These are phyloP conservation scores for Aleiodes alternator DNA, from an alignment of 2,888 invertebrate species.

Conservation along the genomic window DNA sequence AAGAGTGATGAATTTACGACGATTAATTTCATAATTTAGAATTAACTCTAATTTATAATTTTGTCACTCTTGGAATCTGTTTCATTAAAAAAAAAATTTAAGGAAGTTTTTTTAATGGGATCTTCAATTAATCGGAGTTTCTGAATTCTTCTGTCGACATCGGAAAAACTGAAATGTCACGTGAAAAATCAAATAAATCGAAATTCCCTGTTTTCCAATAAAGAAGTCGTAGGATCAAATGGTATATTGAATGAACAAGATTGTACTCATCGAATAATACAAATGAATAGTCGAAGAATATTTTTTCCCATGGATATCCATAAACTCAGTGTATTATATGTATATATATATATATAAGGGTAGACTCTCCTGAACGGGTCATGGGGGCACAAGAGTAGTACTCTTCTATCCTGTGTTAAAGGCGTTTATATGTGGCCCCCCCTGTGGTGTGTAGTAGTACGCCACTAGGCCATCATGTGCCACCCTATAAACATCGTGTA, in stretches of 20 bases:
- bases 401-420: constrained; percentile 22
- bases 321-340: constrained; percentile 61
- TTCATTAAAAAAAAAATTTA: too few relatives aligned
- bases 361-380: constrained; percentile 22
- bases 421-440: constrained; percentile 55
- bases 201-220: neutral
- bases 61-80: too few relatives aligned
- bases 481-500: constrained; percentile 31
- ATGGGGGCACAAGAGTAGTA: constrained; percentile 18
- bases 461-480: constrained; percentile 65
- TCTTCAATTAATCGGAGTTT: too few relatives aligned
- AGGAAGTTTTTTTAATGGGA: too few relatives aligned
- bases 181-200: too few relatives aligned
- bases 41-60: too few relatives aligned
- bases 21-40: too few relatives aligned
- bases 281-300: constrained; percentile 66
- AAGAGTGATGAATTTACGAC: too few relatives aligned
- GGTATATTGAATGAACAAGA: neutral
- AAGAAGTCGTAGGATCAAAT: constrained; percentile 17
- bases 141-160: too few relatives aligned
- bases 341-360: constrained; percentile 40
- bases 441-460: constrained; percentile 70
- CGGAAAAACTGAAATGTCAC: too few relatives aligned
- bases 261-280: constrained; percentile 56
- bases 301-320: constrained; percentile 73